Evolutionary conservation across 2,797 vertebrate genomes (phyloP).

Genomic region (Acanthurus lineatus): DNA sequence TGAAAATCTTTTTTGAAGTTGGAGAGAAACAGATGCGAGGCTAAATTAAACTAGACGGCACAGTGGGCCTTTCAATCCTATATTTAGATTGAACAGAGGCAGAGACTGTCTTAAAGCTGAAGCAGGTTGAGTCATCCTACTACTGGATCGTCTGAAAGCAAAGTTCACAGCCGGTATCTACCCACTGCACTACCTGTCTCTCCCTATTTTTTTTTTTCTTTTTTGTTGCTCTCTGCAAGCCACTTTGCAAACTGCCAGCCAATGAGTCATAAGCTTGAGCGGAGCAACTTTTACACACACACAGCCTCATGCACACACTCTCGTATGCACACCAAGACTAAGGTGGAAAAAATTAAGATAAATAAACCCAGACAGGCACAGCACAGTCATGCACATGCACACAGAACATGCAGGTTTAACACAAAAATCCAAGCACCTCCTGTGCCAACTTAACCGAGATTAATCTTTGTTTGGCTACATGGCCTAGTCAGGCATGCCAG

Average conservation of each 20-base stretch:
- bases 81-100: constrained; percentile 44
- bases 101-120: constrained; percentile 25
- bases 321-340: constrained; percentile 16
- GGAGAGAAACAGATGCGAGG: background rate
- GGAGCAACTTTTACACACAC: constrained; percentile 36
- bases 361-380: constrained; percentile 46
- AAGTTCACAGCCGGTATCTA: constrained; percentile 41
- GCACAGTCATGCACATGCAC: constrained; percentile 7
- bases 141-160: constrained; percentile 51
- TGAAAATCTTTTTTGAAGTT: background rate
- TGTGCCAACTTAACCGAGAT: constrained; percentile 49
- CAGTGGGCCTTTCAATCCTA: background rate
- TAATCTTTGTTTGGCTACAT: constrained; percentile 55
- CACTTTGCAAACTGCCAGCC: constrained; percentile 51
- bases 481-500: constrained; percentile 40
- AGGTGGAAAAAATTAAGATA: constrained; percentile 39
- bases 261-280: constrained; percentile 58
- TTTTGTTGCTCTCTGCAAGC: constrained; percentile 49
- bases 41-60: constrained; percentile 15
- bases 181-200: constrained; percentile 55
- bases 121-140: constrained; percentile 53
- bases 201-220: constrained; percentile 32
- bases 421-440: constrained; percentile 35
- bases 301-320: constrained; percentile 9
- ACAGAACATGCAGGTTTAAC: constrained; percentile 9